phyloP scores from a whole-genome alignment of 2,113 vertebrate species.

The Edolisoma coerulescens region DNA sequence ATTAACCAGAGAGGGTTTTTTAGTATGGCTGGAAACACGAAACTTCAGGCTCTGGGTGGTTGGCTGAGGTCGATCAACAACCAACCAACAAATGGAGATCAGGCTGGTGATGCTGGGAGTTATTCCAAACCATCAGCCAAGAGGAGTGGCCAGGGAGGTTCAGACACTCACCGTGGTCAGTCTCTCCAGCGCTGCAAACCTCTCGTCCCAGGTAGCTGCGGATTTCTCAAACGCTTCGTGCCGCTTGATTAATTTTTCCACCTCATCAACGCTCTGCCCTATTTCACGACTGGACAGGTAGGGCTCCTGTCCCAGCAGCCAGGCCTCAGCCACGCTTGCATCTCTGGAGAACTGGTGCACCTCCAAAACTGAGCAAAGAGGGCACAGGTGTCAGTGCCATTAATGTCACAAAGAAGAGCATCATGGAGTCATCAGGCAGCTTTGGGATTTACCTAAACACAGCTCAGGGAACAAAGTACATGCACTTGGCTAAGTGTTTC shows the following conservation, averaged over 20 bases:
- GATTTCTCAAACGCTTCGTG: slow-evolving; percentile 98
- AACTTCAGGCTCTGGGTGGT: neutral
- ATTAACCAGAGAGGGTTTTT: neutral
- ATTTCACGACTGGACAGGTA: slow-evolving; percentile 91
- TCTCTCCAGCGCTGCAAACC: slow-evolving; percentile 91
- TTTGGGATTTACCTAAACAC: neutral
- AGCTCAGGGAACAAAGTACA: neutral
- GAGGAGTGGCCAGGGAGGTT: neutral
- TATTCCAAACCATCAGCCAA: neutral
- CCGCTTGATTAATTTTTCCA: slow-evolving; percentile 95
- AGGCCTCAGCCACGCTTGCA: slow-evolving; percentile 93
- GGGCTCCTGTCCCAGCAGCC: slow-evolving; percentile 93
- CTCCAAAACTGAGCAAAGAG: slow-evolving; percentile 84
- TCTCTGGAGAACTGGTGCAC: slow-evolving; percentile 97
- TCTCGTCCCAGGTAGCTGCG: slow-evolving; percentile 94
- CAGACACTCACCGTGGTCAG: slow-evolving; percentile 85
- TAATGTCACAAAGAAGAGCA: neutral
- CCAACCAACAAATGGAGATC: rapidly evolving
- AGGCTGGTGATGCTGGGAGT: neutral
- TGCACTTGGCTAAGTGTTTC: neutral
- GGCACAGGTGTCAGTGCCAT: neutral
- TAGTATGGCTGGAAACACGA: neutral
- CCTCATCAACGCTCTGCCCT: slow-evolving; percentile 92
- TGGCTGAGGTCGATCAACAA: neutral
- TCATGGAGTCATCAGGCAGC: neutral